Conservation (phyloP, 1,140 invertebrate species). For the Asobara japonica region DNA sequence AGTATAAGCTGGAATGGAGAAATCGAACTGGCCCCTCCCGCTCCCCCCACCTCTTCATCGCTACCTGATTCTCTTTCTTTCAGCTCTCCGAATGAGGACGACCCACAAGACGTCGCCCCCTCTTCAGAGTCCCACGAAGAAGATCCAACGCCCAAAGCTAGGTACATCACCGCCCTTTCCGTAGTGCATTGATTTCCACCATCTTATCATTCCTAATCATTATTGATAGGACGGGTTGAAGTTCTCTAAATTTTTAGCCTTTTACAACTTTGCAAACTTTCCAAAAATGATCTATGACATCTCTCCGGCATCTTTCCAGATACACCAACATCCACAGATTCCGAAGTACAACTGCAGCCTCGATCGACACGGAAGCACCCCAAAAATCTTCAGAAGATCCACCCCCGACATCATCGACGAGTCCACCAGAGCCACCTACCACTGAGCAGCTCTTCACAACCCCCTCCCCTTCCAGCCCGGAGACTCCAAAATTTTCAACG, state of each 20-base stretch:
- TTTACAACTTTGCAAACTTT: too few relatives aligned
- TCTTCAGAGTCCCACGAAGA: constrained; percentile 29
- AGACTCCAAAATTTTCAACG: constrained; percentile 55
- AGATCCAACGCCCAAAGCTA: constrained; percentile 46
- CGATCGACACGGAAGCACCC: constrained; percentile 47
- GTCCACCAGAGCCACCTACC: constrained; percentile 50
- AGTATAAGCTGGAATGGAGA: constrained; percentile 10
- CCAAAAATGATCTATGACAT: too few relatives aligned
- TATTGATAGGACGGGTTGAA: too few relatives aligned
- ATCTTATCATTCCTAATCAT: too few relatives aligned
- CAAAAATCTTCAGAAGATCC: constrained; percentile 42
- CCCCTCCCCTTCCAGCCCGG: constrained; percentile 47
- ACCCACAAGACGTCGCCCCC: constrained; percentile 21
- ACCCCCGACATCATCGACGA: constrained; percentile 48
- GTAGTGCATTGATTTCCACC: too few relatives aligned
- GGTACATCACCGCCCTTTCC: constrained; percentile 42
- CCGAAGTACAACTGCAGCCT: constrained; percentile 56
- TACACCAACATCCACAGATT: constrained; percentile 65
- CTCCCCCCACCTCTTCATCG: not conserved
- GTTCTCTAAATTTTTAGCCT: too few relatives aligned
- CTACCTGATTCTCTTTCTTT: not conserved
- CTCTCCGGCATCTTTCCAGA: too few relatives aligned
- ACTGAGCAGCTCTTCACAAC: constrained; percentile 31
- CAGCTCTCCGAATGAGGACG: not conserved
- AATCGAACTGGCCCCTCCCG: not conserved